Conservation (phyloP, 2,888 invertebrate genomes). For the Cotesia congregata region DNA sequence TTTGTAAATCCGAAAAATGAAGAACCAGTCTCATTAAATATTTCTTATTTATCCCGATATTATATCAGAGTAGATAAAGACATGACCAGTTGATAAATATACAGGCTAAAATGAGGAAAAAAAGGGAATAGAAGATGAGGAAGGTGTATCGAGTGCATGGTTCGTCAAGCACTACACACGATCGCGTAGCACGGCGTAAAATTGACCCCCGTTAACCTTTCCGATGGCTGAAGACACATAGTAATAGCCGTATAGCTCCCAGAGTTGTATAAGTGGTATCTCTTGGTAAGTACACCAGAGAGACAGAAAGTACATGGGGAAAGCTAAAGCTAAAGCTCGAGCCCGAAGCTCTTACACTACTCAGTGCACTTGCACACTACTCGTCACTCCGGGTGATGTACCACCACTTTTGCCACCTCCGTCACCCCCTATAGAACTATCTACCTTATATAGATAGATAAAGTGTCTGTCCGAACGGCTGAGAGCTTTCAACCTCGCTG, state of each 20-base stretch:
- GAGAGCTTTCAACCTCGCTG: slow-evolving; percentile 15
- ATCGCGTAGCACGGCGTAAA: slow-evolving; percentile 36
- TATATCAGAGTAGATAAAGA: no score
- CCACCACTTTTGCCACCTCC: slow-evolving; percentile 10
- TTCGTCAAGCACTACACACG: slow-evolving; percentile 1
- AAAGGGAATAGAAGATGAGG: not conserved
- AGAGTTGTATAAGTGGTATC: not conserved
- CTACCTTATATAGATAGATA: not conserved
- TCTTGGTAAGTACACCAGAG: not conserved
- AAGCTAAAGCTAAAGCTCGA: slow-evolving; percentile 1
- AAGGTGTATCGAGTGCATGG: not conserved
- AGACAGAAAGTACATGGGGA: not conserved
- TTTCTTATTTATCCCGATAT: no score
- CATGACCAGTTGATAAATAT: no score
- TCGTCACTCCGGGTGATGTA: slow-evolving; percentile 15
- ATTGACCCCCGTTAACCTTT: slow-evolving; percentile 39
- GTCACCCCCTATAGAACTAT: not conserved
- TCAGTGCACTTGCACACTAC: not conserved
- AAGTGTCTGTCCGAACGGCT: not conserved
- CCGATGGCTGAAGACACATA: not conserved
- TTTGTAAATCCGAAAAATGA: no score
- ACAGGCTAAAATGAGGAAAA: not conserved
- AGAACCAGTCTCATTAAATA: no score
- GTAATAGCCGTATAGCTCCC: slow-evolving; percentile 10
- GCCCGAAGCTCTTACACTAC: not conserved